Base-by-base conservation (phyloP, 2,797 vertebrate species). In the Trachurus trachurus region DNA sequence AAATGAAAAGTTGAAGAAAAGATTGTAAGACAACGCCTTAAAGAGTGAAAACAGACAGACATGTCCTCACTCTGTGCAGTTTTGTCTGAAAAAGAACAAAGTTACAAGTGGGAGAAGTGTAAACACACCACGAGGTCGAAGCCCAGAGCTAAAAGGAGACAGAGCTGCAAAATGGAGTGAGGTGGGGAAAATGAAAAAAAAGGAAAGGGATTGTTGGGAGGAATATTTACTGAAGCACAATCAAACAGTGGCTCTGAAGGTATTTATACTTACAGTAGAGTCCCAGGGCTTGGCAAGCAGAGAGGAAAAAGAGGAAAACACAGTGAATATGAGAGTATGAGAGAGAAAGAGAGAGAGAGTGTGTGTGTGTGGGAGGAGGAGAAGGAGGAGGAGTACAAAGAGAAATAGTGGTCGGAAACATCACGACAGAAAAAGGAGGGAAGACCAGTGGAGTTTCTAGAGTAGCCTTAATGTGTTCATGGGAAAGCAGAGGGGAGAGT, bases 201-300 rank as follows among this genome's bases (percentile, higher is more conserved):
- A 47, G 54, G 54, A 59, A 58, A 47, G 53, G 52, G 40, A 21
- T 56, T 15, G 45, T 58, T 42, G n/a, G 47, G 65, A 52, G 47
- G 52, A 58, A 69, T 34, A 49, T 73, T 71, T 63, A 56, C 68
- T 54, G 45, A 31, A 45, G 68, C 47, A 68, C 74, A 73, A 81
- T 49, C 66, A 67, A 78, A 78, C 50, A 74, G 59, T 26, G 53
- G 58, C 66, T 65, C 29, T 70, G 50, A 71, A 63, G 29, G 40
- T 79, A 42, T 65, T 80, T 71, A 87, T 92, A 94, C 93, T 94
- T 84, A 94, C 93, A 94, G 86, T 94, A 94, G 1, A 94, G 85
- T 91, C 93, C 93, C 89, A 94, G 66, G 49, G 90, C 93, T 94
- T 87, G 80, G 88, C 54, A 83, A 76, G 90, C 91, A 89, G 76